Percentiles rank a stretch among this genome's conserved stretches.
Evolutionary conservation across 2,113 vertebrate species (phyloP).

Genomic region (Microtus pennsylvanicus): DNA sequence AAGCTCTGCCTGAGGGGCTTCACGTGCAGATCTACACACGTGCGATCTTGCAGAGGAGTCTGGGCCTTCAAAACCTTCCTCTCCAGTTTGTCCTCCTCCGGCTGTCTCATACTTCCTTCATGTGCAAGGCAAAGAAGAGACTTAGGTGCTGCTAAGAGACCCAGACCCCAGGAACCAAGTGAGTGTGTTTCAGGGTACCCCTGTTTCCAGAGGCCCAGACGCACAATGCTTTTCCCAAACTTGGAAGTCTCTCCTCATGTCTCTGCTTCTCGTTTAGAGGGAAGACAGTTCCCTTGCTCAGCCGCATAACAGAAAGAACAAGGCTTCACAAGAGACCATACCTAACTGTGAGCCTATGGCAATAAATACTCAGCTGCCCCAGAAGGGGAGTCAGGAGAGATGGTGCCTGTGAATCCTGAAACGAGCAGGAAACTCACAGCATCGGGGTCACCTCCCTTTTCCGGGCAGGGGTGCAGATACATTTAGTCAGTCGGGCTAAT

Average conservation of each 20-base stretch:
- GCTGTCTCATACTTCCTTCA: background rate
- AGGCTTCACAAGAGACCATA: background rate
- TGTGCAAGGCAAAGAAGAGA: background rate
- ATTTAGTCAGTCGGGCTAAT: background rate
- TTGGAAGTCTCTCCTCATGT: rapidly evolving
- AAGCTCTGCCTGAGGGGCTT: background rate
- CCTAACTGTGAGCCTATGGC: background rate
- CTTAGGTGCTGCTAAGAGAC: background rate
- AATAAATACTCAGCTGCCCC: background rate
- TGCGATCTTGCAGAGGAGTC: background rate
- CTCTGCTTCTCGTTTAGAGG: background rate
- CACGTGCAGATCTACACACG: background rate
- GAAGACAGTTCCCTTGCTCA: background rate
- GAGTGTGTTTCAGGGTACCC: background rate
- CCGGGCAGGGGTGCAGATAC: background rate
- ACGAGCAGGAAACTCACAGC: conserved; percentile 2
- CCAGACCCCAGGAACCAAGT: background rate
- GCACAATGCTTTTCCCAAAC: background rate
- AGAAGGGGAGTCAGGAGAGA: background rate
- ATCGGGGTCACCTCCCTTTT: background rate
- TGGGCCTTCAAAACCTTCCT: background rate
- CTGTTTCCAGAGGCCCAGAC: background rate
- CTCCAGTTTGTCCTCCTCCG: background rate
- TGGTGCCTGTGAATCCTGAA: background rate
- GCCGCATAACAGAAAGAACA: background rate